Evolutionary conservation across 2,888 invertebrate genomes (phyloP).

Genomic region (Carabus problematicus): DNA sequence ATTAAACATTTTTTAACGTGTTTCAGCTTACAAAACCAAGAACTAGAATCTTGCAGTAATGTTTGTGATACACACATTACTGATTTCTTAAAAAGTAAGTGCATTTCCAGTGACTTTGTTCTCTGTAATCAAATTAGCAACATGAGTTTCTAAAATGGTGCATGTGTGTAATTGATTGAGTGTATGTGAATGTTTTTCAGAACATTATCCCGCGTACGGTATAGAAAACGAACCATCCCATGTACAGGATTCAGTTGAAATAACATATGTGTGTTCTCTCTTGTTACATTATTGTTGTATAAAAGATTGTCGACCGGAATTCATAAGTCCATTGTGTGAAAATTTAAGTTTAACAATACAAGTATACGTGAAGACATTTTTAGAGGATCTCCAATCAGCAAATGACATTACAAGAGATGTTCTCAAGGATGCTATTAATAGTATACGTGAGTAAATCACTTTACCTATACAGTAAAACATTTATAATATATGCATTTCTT

Average conservation of each 20-base stretch:
- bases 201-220: conserved; percentile 26
- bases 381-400: conserved; percentile 50
- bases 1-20: conserved; percentile 16
- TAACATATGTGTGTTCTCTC: conserved; percentile 50
- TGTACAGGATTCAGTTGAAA: conserved; percentile 26
- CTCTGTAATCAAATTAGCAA: too few species aligned
- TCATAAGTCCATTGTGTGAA: conserved; percentile 55
- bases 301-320: conserved; percentile 53
- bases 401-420: conserved; percentile 49
- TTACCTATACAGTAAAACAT: not conserved
- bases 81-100: conserved; percentile 36
- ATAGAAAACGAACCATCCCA: conserved; percentile 23
- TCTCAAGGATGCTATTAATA: conserved; percentile 47
- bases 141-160: too few species aligned
- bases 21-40: conserved; percentile 44
- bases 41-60: conserved; percentile 5
- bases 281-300: conserved; percentile 57
- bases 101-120: not conserved
- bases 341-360: conserved; percentile 52
- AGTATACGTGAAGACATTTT: conserved; percentile 52
- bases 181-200: conserved; percentile 15
- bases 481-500: not conserved
- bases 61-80: conserved; percentile 2
- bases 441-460: conserved; percentile 5
- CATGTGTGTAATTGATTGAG: too few species aligned